Base-by-base conservation (phyloP, 2,888 invertebrate genomes). In the Zygaena filipendulae region DNA sequence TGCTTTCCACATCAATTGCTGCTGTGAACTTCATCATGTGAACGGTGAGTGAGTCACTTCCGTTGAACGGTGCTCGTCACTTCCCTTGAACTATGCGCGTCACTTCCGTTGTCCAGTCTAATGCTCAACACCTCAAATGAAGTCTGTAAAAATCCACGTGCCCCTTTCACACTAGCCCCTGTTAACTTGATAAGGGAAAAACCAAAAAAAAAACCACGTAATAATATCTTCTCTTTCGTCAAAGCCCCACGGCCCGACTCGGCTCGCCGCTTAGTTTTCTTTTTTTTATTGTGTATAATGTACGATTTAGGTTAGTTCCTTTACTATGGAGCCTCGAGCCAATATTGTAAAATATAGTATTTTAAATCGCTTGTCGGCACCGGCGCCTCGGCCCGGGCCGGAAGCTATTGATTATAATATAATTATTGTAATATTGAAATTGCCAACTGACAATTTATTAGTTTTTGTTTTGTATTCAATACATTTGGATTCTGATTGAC, bases 401-500 rank as follows among this genome's bases (percentile, higher is more conserved):
- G n/a, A 32, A 25, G 31, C 33, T 29, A 32, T 53, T 50, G 56
- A 58, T 44, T 55, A 52, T 53, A 63, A 60, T 70, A 63, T 61
- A 68, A 64, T 61, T 49, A 52, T 63, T 71, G 68, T 64, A 59
- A 53, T 63, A 68, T 64, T 62, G 47, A 68, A 72, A 74, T 72
- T 74, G 72, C 68, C 69, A 67, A 47, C 63, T 50, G 70, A 67
- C 67, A 64, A 69, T 70, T 72, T 67, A 69, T 69, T 66, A 71
- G 70, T 60, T 66, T 72, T 66, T 70, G 71, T 75, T 79, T 77
- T 75, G 62, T 77, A 75, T 74, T 75, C 69, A 75, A 74, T 75
- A 79, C 68, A 74, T 70, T 77, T 77, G 70, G 71, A 75, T 69
- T 74, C 71, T 63, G 57, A 61, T 38, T 30, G 33, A 25, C 25